Conservation (phyloP, 2,797 vertebrate species). For the Sebastolobus alascanus region DNA sequence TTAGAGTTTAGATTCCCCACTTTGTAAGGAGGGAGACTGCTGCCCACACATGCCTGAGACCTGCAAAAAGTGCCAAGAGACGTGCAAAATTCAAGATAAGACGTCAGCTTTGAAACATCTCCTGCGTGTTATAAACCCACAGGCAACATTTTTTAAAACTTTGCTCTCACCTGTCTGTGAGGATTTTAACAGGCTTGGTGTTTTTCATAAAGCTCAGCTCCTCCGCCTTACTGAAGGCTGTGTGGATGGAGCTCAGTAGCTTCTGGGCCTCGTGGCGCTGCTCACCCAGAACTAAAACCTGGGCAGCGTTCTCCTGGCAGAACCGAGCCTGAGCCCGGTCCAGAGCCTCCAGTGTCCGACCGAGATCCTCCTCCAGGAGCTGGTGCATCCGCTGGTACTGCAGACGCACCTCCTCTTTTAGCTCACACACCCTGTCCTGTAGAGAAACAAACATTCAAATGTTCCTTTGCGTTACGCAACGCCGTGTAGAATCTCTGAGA, state of each 20-base stretch:
- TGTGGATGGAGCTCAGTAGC: conserved; percentile 96
- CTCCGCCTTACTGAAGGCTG: conserved; percentile 96
- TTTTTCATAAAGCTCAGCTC: conserved; percentile 99
- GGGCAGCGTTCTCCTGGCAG: conserved; percentile 96
- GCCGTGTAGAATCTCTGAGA: not conserved
- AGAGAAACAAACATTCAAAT: not conserved
- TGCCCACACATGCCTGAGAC: conserved; percentile 96
- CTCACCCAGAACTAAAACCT: conserved; percentile 94
- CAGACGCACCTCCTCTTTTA: conserved; percentile 97
- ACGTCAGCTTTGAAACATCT: conserved; percentile 16
- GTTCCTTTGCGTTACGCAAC: not conserved
- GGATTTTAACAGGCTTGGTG: conserved; percentile 98
- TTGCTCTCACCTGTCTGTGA: conserved; percentile 94
- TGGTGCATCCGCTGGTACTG: conserved; percentile 99
- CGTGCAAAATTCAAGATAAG: conserved; percentile 35
- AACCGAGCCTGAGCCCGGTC: conserved; percentile 98
- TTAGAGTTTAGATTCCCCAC: conserved; percentile 98
- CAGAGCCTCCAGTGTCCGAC: conserved; percentile 96
- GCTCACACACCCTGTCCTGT: conserved; percentile 96
- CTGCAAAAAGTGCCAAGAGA: conserved; percentile 78
- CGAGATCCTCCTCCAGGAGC: conserved; percentile 96
- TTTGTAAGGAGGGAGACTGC: conserved; percentile 95
- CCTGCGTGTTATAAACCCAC: not conserved
- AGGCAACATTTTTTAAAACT: not conserved
- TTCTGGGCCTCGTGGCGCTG: conserved; percentile 98